A percentile compares a stretch with the other conserved stretches of the same genome.
phyloP scores from a whole-genome alignment of 2,113 vertebrate genomes.

The Aphelocoma coerulescens region DNA sequence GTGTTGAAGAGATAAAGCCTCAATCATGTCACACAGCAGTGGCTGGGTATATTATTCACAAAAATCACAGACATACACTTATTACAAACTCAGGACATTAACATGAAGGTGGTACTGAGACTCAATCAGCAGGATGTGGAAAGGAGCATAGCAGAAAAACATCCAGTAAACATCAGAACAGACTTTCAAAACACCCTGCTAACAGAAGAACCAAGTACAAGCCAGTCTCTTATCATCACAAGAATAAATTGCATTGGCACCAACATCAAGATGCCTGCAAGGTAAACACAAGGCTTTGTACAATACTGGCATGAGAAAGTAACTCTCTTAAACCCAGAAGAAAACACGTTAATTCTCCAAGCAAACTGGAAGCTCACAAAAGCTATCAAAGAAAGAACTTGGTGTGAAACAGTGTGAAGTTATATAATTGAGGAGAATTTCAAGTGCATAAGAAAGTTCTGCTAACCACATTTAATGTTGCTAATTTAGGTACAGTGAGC shows the following conservation, averaged over 20 bases:
- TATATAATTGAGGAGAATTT: background rate
- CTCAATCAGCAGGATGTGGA: slow-evolving; percentile 13
- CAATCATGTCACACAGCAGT: slow-evolving; percentile 30
- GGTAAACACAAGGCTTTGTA: slow-evolving; percentile 57
- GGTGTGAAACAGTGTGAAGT: background rate
- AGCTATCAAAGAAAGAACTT: background rate
- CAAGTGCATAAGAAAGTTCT: background rate
- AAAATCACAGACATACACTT: slow-evolving; percentile 14
- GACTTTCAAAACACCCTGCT: slow-evolving; percentile 52
- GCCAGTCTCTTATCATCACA: slow-evolving; percentile 56
- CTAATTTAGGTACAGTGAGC: background rate
- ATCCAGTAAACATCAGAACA: slow-evolving; percentile 36
- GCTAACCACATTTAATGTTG: background rate
- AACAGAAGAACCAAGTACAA: slow-evolving; percentile 44
- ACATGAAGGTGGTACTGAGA: background rate
- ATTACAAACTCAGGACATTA: slow-evolving; percentile 25
- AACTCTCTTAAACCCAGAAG: slow-evolving; percentile 27
- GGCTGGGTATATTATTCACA: background rate
- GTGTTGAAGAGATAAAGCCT: slow-evolving; percentile 44
- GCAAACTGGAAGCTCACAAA: background rate
- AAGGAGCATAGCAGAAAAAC: slow-evolving; percentile 18
- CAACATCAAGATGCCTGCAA: slow-evolving; percentile 59
- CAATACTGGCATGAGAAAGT: slow-evolving; percentile 46
- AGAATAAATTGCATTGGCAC: slow-evolving; percentile 60
- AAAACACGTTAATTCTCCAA: slow-evolving; percentile 22